Conservation (phyloP, 2,113 vertebrate genomes). For the Zosterops hypoxanthus region DNA sequence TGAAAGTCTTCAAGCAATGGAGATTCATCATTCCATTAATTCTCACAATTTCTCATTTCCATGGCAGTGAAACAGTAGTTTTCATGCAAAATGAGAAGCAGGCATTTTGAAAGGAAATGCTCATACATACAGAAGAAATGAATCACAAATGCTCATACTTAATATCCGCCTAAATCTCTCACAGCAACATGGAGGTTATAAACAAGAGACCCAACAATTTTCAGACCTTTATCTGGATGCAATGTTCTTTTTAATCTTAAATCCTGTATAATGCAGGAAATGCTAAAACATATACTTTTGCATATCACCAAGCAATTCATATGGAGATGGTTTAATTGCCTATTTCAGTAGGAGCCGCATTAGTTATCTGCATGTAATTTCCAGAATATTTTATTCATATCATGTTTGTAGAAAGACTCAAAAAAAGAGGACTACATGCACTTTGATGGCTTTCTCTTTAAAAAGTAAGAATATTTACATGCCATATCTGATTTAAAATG, state of each 20-base stretch:
- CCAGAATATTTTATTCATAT: slow-evolving; percentile 24
- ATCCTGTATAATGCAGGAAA: slow-evolving; percentile 9
- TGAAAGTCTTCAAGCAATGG: slow-evolving; percentile 38
- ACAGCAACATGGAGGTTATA: neutral
- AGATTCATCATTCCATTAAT: slow-evolving; percentile 49
- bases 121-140: slow-evolving; percentile 14
- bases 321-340: slow-evolving; percentile 27
- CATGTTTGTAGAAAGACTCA: neutral
- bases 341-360: neutral
- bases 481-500: neutral
- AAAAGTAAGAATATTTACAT: slow-evolving; percentile 4
- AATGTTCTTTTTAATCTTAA: slow-evolving; percentile 25
- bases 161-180: slow-evolving; percentile 13
- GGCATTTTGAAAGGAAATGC: neutral
- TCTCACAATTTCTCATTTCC: slow-evolving; percentile 47
- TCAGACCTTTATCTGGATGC: slow-evolving; percentile 12
- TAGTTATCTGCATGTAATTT: slow-evolving; percentile 9
- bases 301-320: slow-evolving; percentile 16
- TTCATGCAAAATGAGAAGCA: slow-evolving; percentile 19
- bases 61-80: slow-evolving; percentile 22
- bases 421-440: neutral
- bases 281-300: slow-evolving; percentile 7
- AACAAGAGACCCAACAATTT: slow-evolving; percentile 30
- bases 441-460: neutral
- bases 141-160: slow-evolving; percentile 25